Base-by-base conservation (phyloP, 2,888 invertebrate genomes). In the Zelleria hepariella region DNA sequence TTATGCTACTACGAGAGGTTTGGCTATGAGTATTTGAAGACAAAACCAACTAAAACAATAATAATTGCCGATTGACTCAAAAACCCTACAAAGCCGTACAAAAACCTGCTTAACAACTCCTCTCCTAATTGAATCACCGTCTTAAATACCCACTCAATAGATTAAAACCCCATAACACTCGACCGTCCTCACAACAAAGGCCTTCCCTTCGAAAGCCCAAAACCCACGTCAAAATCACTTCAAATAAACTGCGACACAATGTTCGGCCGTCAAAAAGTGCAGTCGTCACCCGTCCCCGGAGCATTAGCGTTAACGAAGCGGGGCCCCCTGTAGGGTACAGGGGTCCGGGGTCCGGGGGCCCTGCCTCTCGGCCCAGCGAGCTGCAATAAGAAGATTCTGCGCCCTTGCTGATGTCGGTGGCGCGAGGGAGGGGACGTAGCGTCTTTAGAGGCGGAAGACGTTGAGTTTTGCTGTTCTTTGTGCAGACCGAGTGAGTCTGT, bases 321-420 rank as follows among this genome's bases (percentile, higher is more conserved):
- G 21, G 42, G 67, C 67, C 73, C 71, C 69, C 71, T 66, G 66
- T 65, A 61, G 25, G 4, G n/a, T 57, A 48, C 58, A 59, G 65
- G 64, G 65, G 62, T 61, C 67, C 60, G 64, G 63, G 61, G 64
- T 63, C 67, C 62, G 65, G 58, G 58, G 60, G 65, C 65, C 55
- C 32, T 15, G 55, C 21, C 65, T 65, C 66, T 67, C 75, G 72
- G 79, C 72, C 80, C 86, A 86, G 70, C 84, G 83, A 80, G 67
- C 83, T 86, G 87, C 87, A 86, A 82, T 87, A 86, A 87, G 86
- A 86, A 85, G 86, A 86, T 87, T 85, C 75, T 78, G 78, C 80
- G 80, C 85, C 86, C 86, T 68, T 66, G 64, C 59, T 51, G 64
- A n/a, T 49, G 52, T 62, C 74, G 75, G 18, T 49, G 49, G 21